Conservation (phyloP, 2,888 invertebrate genomes). For the Plagodis pulveraria region DNA sequence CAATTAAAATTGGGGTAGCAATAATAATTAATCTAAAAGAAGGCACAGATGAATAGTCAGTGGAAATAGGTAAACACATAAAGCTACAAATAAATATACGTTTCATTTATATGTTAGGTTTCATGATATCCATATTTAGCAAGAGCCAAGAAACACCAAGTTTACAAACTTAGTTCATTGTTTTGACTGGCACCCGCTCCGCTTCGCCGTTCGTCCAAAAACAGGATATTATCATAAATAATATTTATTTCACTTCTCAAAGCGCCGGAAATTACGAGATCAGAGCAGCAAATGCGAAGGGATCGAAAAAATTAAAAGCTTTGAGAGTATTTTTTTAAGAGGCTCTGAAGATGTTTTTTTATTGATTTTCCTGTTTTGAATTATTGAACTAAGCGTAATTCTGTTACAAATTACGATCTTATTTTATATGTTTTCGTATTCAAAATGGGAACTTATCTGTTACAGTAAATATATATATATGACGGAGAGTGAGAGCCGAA, state of each 20-base stretch:
- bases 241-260: slow-evolving; percentile 46
- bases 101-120: background rate
- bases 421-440: background rate
- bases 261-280: slow-evolving; percentile 51
- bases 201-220: slow-evolving; percentile 18
- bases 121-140: background rate
- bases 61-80: no score
- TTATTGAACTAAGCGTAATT: background rate
- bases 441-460: no score
- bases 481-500: no score
- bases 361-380: slow-evolving; percentile 16
- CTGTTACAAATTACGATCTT: background rate
- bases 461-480: no score
- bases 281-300: slow-evolving; percentile 29
- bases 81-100: no score
- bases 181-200: slow-evolving; percentile 14
- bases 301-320: slow-evolving; percentile 28
- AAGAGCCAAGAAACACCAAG: background rate
- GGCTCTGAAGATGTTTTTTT: slow-evolving; percentile 11
- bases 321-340: slow-evolving; percentile 30
- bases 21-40: no score
- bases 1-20: no score
- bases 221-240: slow-evolving; percentile 46
- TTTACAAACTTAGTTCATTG: slow-evolving; percentile 12
- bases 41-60: no score